Evolutionary conservation across 2,113 vertebrate species (phyloP).

Genomic region (Oncorhynchus gorbuscha): DNA sequence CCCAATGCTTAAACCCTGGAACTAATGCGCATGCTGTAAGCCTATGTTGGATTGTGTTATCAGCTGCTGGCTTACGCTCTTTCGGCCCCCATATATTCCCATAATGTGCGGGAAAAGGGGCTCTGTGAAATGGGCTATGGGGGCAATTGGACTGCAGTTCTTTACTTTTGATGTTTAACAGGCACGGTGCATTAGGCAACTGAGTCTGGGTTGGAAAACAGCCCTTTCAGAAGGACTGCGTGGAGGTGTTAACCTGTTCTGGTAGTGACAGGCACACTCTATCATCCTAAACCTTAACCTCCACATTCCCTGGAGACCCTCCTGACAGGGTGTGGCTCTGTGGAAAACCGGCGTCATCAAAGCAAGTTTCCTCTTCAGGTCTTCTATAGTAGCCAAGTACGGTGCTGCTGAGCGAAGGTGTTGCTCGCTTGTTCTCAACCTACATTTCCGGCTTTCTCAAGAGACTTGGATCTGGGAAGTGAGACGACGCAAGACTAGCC

Average conservation of each 20-base stretch:
- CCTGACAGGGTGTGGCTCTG: too few species aligned
- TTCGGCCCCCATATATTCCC: too few species aligned
- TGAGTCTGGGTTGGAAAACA: too few species aligned
- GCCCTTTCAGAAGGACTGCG: too few species aligned
- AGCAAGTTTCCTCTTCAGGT: too few species aligned
- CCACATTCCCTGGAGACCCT: too few species aligned
- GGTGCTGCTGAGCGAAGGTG: too few species aligned
- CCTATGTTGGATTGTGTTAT: not conserved
- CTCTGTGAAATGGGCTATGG: not conserved
- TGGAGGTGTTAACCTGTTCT: not conserved
- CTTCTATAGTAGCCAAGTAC: too few species aligned
- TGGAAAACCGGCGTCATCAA: too few species aligned
- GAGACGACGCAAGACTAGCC: not conserved
- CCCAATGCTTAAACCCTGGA: not conserved
- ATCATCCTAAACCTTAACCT: not conserved
- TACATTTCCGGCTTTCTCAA: too few species aligned
- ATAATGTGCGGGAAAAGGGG: not conserved
- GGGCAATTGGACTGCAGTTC: not conserved
- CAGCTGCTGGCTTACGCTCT: not conserved
- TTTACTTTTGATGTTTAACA: conserved; percentile 3
- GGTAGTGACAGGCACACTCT: not conserved
- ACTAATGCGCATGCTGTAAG: not conserved
- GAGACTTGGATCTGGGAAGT: too few species aligned
- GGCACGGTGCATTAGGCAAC: not conserved
- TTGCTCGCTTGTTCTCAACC: too few species aligned